Conservation (phyloP, 2,113 vertebrate genomes). For the Ceyx melanurus region DNA sequence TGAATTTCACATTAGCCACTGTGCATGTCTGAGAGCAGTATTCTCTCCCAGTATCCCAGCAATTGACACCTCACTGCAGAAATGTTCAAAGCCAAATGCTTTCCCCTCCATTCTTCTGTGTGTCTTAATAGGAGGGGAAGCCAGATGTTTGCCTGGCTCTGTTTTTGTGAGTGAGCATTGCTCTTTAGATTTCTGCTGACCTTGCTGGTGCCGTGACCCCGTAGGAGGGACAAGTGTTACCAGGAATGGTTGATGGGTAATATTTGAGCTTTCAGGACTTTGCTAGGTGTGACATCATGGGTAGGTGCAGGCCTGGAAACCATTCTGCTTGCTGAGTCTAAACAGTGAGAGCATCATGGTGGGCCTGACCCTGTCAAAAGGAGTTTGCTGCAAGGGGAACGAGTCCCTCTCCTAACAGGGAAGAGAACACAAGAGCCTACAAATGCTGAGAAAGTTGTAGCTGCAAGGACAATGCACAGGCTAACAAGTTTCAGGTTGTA, state of each 20-base stretch:
- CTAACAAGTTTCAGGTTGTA: neutral
- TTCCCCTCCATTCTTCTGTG: neutral
- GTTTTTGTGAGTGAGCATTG: neutral
- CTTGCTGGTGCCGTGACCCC: neutral
- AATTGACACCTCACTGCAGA: neutral
- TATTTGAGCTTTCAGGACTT: conserved; percentile 8
- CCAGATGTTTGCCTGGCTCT: neutral
- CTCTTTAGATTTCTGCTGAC: neutral
- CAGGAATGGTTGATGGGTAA: neutral
- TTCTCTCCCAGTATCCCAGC: neutral
- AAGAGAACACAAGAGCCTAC: neutral
- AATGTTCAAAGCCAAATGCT: neutral
- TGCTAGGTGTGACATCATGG: neutral
- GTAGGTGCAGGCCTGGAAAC: neutral
- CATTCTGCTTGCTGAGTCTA: neutral
- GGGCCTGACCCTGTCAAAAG: neutral
- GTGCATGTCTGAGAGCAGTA: neutral
- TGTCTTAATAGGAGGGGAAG: neutral
- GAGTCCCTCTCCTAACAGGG: neutral
- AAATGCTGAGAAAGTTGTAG: neutral
- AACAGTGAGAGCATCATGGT: neutral
- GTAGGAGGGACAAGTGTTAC: neutral
- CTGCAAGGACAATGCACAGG: fast-evolving
- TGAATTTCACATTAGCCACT: neutral
- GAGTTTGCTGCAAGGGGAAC: neutral